Evolutionary conservation across 2,797 vertebrate genomes (phyloP).

Genomic region (Pristis pectinata): DNA sequence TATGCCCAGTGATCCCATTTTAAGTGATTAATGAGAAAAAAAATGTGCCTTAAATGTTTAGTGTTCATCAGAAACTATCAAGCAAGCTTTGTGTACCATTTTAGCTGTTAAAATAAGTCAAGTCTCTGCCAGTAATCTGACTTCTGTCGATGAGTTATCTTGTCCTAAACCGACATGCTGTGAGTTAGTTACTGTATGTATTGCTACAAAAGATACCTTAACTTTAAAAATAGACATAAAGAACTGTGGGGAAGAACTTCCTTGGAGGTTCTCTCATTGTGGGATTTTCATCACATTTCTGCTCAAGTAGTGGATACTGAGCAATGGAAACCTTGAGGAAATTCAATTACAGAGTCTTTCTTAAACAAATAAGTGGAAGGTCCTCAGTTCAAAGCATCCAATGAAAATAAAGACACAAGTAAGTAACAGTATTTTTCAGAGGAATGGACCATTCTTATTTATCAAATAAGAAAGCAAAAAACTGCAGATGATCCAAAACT

Average conservation of each 20-base stretch:
- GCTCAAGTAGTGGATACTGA: background rate
- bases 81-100: background rate
- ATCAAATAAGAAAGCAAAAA: no score
- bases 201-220: background rate
- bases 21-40: slow-evolving; percentile 17
- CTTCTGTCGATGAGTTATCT: background rate
- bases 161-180: background rate
- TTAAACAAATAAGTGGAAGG: background rate
- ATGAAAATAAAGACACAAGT: background rate
- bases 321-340: background rate
- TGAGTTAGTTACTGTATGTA: background rate
- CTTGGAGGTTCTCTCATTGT: background rate
- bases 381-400: background rate
- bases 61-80: background rate
- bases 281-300: background rate
- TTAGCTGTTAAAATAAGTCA: background rate
- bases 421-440: background rate
- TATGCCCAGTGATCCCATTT: background rate
- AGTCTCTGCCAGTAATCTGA: background rate
- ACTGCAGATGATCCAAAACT: no score
- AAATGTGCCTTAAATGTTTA: background rate
- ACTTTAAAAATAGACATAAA: background rate
- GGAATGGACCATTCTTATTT: background rate
- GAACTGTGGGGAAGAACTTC: background rate
- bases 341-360: background rate